These are phyloP conservation scores for Eidolon helvum DNA, from an alignment of 2,113 vertebrate species.

Conservation along the genomic window DNA sequence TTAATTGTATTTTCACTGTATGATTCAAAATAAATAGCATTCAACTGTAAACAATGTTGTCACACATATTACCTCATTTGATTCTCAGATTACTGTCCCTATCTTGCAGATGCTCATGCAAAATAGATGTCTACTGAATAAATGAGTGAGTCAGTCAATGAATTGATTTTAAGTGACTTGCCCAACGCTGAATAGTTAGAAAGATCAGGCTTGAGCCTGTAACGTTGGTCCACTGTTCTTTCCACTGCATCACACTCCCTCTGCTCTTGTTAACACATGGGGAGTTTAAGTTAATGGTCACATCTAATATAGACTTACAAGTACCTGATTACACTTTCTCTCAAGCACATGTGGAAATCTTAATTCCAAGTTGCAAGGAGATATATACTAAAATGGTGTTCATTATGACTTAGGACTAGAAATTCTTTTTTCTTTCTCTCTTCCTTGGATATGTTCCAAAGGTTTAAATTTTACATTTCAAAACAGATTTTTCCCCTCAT, in stretches of 20 bases:
- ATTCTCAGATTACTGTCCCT: not conserved
- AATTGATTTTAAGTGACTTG: not conserved
- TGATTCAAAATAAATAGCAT: not conserved
- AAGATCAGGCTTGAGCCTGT: not conserved
- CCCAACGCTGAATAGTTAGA: not conserved
- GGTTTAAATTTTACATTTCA: not conserved
- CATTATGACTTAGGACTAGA: not conserved
- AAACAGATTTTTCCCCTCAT: not conserved
- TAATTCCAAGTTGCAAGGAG: not conserved
- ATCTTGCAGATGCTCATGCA: not conserved
- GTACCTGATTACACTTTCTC: not conserved
- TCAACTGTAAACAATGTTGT: not conserved
- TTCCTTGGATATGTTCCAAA: not conserved
- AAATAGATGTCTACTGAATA: not conserved
- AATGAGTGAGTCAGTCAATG: not conserved
- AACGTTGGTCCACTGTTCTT: not conserved
- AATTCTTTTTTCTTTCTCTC: not conserved
- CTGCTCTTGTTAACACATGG: not conserved
- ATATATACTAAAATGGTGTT: not conserved
- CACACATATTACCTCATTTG: not conserved
- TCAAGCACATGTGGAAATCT: not conserved
- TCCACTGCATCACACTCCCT: not conserved
- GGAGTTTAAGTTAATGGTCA: not conserved
- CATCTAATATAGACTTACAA: not conserved
- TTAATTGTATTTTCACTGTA: not conserved